Evolutionary conservation across 1,140 invertebrate species (phyloP).

Genomic region (Popillia japonica): DNA sequence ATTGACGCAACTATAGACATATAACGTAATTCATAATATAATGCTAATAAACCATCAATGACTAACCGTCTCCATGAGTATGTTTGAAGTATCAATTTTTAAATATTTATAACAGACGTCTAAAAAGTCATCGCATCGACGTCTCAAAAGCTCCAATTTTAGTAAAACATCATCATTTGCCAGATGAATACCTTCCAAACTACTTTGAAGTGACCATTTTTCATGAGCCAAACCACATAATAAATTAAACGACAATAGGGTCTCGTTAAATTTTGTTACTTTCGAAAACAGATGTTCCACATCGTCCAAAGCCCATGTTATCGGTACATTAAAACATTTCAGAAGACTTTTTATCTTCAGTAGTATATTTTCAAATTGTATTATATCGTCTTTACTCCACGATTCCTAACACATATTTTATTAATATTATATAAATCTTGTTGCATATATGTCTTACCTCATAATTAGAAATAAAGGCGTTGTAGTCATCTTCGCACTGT

Average conservation of each 20-base stretch:
- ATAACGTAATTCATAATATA: neutral
- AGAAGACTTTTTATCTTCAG: neutral
- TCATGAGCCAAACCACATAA: slow-evolving; percentile 8
- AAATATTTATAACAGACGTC: neutral
- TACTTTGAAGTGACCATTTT: neutral
- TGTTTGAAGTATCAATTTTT: neutral
- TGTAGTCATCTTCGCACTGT: neutral
- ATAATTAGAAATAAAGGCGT: neutral
- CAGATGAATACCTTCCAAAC: neutral
- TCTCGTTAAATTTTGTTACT: slow-evolving; percentile 9
- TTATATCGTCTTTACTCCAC: neutral
- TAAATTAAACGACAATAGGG: neutral
- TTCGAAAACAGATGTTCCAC: neutral
- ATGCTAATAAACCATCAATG: neutral
- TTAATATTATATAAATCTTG: neutral
- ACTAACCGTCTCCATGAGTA: neutral
- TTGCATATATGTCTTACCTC: neutral
- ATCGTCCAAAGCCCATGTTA: neutral
- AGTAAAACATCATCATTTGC: neutral
- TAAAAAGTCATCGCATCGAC: neutral
- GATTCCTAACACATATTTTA: neutral
- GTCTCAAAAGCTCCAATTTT: neutral
- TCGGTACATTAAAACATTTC: neutral
- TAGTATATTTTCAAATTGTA: neutral
- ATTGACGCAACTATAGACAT: neutral